These are phyloP conservation scores for Misgurnus anguillicaudatus DNA, from an alignment of 2,113 vertebrate species.

Conservation along the genomic window DNA sequence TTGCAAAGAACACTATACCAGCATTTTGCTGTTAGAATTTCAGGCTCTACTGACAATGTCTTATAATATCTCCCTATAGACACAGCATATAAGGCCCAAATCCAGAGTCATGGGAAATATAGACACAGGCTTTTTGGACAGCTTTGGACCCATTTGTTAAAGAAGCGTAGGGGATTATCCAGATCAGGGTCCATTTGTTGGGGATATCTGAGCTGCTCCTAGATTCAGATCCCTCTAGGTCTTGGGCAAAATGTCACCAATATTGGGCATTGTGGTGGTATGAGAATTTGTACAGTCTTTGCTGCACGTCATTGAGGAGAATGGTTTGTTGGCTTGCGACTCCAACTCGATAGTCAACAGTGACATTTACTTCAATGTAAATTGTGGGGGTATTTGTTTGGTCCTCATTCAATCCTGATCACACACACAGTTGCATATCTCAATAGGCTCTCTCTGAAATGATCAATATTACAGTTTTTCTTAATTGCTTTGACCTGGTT, in stretches of 20 bases:
- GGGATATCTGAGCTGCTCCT: conserved; percentile 19
- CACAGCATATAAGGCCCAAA: conserved; percentile 26
- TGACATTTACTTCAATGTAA: conserved; percentile 42
- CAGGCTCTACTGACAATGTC: not conserved
- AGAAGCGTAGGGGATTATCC: conserved; percentile 48
- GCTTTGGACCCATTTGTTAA: conserved; percentile 53
- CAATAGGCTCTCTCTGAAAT: not conserved
- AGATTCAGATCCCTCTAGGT: conserved; percentile 36
- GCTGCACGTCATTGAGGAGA: too few relatives aligned
- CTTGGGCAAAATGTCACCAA: conserved; percentile 51
- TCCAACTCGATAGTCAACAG: conserved; percentile 21
- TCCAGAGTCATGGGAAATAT: conserved; percentile 17
- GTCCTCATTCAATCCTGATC: conserved; percentile 16
- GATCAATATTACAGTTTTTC: not conserved
- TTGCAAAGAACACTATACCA: not conserved
- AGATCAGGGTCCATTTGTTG: conserved; percentile 50
- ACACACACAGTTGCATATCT: conserved; percentile 26
- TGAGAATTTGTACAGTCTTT: too few relatives aligned
- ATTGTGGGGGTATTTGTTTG: conserved; percentile 12
- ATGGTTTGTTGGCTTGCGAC: conserved; percentile 7
- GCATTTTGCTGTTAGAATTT: not conserved
- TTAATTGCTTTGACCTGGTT: too few relatives aligned
- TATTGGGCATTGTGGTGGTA: conserved; percentile 40
- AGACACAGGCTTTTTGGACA: conserved; percentile 27
- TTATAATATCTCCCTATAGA: not conserved